phyloP scores from a whole-genome alignment of 2,797 vertebrate genomes.

The Sebastiscus tertius region DNA sequence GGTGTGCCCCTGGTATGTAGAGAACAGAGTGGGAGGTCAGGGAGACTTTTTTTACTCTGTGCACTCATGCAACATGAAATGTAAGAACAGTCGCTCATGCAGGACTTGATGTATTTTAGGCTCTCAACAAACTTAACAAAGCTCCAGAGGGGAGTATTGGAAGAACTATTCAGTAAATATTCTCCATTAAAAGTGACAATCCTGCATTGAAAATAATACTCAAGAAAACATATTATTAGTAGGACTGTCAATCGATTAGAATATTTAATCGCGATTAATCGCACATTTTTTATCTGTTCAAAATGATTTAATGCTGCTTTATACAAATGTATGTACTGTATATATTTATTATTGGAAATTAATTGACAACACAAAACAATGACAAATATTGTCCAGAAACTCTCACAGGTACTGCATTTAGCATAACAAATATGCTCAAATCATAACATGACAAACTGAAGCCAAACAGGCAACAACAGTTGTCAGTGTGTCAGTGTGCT shows the following conservation, averaged over 20 bases:
- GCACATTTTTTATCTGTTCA: too few relatives aligned
- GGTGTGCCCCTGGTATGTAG: constrained; percentile 17
- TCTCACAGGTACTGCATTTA: too few relatives aligned
- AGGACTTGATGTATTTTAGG: neutral
- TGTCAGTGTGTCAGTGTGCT: too few relatives aligned
- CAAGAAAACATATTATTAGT: neutral
- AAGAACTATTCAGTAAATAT: neutral
- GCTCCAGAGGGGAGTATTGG: neutral
- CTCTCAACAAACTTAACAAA: neutral
- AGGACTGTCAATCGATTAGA: too few relatives aligned
- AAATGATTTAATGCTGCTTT: too few relatives aligned
- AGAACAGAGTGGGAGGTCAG: neutral
- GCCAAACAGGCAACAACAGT: too few relatives aligned
- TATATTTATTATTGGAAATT: too few relatives aligned
- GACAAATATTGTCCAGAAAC: too few relatives aligned
- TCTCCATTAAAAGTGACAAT: neutral
- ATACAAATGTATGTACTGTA: too few relatives aligned
- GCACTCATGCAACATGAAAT: neutral
- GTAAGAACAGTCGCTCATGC: neutral
- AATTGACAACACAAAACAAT: too few relatives aligned
- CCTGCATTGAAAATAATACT: neutral
- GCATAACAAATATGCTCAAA: fast-evolving
- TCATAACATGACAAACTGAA: fast-evolving
- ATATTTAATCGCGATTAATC: too few relatives aligned
- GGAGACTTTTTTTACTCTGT: neutral